phyloP scores from a whole-genome alignment of 2,113 vertebrate genomes.

The Gavia stellata region DNA sequence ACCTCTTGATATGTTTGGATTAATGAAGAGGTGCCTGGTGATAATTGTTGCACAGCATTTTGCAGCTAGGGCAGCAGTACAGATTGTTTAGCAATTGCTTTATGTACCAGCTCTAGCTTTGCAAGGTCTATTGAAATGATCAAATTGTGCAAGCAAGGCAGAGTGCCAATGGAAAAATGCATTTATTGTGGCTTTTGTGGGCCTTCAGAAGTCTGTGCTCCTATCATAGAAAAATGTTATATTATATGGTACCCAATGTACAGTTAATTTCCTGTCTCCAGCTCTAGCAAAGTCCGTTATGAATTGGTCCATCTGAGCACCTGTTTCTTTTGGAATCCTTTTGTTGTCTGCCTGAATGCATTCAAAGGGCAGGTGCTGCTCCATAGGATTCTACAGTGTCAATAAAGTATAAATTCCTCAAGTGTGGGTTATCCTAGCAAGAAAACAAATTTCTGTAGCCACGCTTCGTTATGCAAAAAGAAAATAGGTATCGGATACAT shows the following conservation, averaged over 20 bases:
- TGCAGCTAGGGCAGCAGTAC: neutral
- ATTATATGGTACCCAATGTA: neutral
- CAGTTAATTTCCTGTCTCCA: neutral
- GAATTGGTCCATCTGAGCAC: neutral
- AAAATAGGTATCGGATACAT: neutral
- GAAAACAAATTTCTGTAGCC: neutral
- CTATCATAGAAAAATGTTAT: neutral
- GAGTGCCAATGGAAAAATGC: neutral
- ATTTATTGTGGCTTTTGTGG: neutral
- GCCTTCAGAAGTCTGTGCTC: neutral
- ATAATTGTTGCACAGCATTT: neutral
- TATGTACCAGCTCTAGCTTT: neutral
- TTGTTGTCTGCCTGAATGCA: neutral
- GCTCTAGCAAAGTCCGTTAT: neutral
- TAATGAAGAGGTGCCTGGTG: neutral
- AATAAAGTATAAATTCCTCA: neutral
- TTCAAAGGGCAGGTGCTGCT: neutral
- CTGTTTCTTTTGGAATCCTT: neutral
- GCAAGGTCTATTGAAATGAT: neutral
- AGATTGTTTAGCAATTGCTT: neutral
- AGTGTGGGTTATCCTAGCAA: neutral
- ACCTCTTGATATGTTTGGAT: neutral
- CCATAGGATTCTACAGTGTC: neutral
- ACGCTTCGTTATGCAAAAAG: neutral
- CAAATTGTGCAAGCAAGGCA: neutral